Evolutionary conservation across 2,113 vertebrate genomes (phyloP), one percentile per base, ranked within the genome.

Genomic region (Thalassarche chlororhynchos): DNA sequence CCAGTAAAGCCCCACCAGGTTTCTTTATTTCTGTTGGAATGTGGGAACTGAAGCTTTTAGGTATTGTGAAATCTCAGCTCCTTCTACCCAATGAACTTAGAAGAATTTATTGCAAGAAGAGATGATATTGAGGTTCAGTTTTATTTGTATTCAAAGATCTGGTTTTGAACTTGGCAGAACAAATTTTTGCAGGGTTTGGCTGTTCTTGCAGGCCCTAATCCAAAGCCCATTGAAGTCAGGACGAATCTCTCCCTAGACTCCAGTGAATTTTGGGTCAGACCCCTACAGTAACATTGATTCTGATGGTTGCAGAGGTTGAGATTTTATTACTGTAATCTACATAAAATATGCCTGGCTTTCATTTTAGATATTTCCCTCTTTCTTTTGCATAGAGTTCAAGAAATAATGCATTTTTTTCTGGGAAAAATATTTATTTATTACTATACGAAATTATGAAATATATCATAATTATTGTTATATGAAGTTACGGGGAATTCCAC

Each of bases 121-220:
- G 89, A 96, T 94, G 94, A 95, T 97, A 96, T 84, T 97, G 84
- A 96, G 93, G 91, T 96, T 95, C 93, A 75, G 78, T 90, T 96
- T 97, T 97, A 97, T 95, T 96, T 96, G 87, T 91, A 70, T 86
- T 94, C 96, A 84, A 96, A 97, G 89, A 80, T 96, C 94, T 96
- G 89, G 87, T 97, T 97, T 97, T 91, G 96, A 97, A 94, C 93
- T 94, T 97, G 94, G 93, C 96, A 97, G 93, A 78, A 90, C 62
- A 92, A 64, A 18, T 80, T 96, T 96, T 97, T 94, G 84, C 84
- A 91, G 93, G 91, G 91, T 95, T 97, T 97, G 94, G 95, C 96
- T 93, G 81, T 70, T 96, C 96, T 77, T 95, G 71, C 85, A 96
- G 87, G 75, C 85, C 58, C 66, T 94, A 94, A 97, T 96, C 97